Base-by-base conservation (phyloP, 1,140 invertebrate species). In the Thrips palmi region DNA sequence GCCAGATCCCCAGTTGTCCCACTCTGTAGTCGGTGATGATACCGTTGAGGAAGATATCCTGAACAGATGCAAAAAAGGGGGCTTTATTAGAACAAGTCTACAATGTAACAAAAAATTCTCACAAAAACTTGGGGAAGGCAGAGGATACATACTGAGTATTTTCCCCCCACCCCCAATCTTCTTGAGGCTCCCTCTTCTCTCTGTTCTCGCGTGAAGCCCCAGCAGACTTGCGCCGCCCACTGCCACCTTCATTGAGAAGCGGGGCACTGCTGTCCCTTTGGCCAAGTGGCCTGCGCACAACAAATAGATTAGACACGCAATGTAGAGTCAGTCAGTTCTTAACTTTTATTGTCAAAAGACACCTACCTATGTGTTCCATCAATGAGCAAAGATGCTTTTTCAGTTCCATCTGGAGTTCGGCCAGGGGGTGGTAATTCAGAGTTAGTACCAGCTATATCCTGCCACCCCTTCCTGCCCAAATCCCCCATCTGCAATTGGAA, bases 381-480 rank as follows among this genome's bases (percentile, higher is more conserved):
- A 29, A 53, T 53, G 27, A 60, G 56, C 22, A 65, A 47, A 21
- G 57, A 65, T 4, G 63, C 66, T 48, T 63, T 62, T 49, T 68
- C 63, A 33, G 57, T 54, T 41, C 61, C 57, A 31, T 48, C 47
- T n/a, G 54, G 48, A 45, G 49, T 44, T 22, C 56, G 56, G 28
- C 53, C 53, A 25, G 45, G 55, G 41, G 56, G 56, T 25, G 53
- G 51, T 27, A 57, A 55, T 5, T 57, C 52, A 25, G 58, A 60
- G 53, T 69, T 71, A 33, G 52, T 63, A 14, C 69, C 69, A 18
- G 63, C 54, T 32, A 75, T 58, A 46, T 77, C 72, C 40, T 64
- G 66, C 74, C 74, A 79, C 32, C 76, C 74, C 54, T 64, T 65
- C 51, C 70, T 66, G 15, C 75, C 64, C 18, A 79, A 56, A 52